Percentiles rank a stretch among this genome's conserved stretches.
Evolutionary conservation across 2,888 invertebrate species (phyloP).

Genomic region (Pseudolycoriella hygida): DNA sequence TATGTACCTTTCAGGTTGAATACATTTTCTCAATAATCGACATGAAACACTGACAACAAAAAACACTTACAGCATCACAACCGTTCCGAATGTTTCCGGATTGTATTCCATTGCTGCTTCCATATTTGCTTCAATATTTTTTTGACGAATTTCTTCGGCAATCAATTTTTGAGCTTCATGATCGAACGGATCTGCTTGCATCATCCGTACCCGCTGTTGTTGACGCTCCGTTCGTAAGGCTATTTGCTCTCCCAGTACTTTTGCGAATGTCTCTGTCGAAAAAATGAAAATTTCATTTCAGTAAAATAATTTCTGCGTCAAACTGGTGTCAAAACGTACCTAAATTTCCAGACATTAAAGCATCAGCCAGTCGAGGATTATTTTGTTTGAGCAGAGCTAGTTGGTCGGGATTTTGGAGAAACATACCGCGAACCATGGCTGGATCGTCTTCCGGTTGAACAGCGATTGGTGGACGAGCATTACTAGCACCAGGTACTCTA

Average conservation of each 20-base stretch:
- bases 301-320: conserved; percentile 2
- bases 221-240: conserved; percentile 66
- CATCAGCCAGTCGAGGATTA: conserved; percentile 83
- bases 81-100: conserved; percentile 95
- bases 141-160: conserved; percentile 86
- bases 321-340: conserved; percentile 38
- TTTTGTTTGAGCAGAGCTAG: conserved; percentile 80
- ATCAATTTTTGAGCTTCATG: conserved; percentile 88
- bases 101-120: conserved; percentile 97
- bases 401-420: conserved; percentile 78
- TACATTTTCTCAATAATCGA: background rate
- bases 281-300: conserved; percentile 14
- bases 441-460: conserved; percentile 59
- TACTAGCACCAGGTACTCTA: conserved; percentile 44
- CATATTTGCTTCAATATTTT: conserved; percentile 97
- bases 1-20: conserved; percentile 45
- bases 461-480: conserved; percentile 22
- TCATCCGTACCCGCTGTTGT: conserved; percentile 65
- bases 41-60: background rate
- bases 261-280: conserved; percentile 64
- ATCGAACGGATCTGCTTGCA: conserved; percentile 90
- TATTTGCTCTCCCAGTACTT: conserved; percentile 67
- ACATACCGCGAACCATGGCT: conserved; percentile 66
- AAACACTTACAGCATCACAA: conserved; percentile 65
- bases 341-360: conserved; percentile 66